Base-by-base conservation (phyloP, 2,888 invertebrate species). In the Atethmia centrago region DNA sequence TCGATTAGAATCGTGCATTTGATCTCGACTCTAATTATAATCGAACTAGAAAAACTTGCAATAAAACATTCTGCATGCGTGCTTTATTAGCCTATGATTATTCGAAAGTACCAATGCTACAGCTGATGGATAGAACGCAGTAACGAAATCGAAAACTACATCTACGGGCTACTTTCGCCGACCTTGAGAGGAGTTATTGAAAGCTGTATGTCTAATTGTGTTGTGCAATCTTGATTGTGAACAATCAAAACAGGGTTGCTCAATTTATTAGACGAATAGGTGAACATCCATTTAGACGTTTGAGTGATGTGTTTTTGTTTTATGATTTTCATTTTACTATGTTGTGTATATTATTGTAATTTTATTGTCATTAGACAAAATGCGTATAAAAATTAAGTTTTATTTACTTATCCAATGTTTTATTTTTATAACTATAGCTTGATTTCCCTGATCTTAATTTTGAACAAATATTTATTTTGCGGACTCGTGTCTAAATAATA, bases 231-330 rank as follows among this genome's bases (percentile, higher is more conserved):
- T 82, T 84, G 84, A 85, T 86, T 88, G 84, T 80, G 90, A 90
- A 92, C 92, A 92, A 92, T 93, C 92, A 90, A 90, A 90, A 87
- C 80, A 86, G 85, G 87, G 88, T 93, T 93, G 89, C 90, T 88
- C 87, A 93, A 93, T 92, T 71, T 79, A 61, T 74, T 71, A 72
- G 55, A 65, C 28, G 56, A 59, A 69, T 75, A 79, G 76, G 51
- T 64, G 25, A 12, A 62, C 76, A 84, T 74, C 82, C 64, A 84
- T 55, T 84, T 28, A 72, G 65, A 80, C 70, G 31, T 25, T 84
- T 70, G n/a, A 74, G 16, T 59, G 21, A 12, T 49, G 5, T 49
- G 12, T 25, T 36, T 12, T 45, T 28, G 1, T 16, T 45, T 45
- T 14, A 3, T 47, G 4, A 16, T 19, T 45, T 47, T 45, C 0